phyloP scores from a whole-genome alignment of 2,797 vertebrate species.

The Hafferia zeledoni region DNA sequence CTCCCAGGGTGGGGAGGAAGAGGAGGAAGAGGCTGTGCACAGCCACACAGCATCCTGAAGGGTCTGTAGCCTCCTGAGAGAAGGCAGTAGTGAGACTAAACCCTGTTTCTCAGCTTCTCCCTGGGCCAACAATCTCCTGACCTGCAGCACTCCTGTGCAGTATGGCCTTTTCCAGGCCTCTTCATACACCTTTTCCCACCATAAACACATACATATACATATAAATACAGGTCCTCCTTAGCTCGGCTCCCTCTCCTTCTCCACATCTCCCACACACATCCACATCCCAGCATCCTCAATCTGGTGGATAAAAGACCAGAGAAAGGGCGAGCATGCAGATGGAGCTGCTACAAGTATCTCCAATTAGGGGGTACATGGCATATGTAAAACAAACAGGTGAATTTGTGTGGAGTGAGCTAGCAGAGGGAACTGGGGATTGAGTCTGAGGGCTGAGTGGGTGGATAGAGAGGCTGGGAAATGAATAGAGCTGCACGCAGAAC shows the following conservation, averaged over 20 bases:
- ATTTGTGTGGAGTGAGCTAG: not conserved
- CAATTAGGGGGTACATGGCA: not conserved
- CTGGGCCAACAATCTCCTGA: not conserved
- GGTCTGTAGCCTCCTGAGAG: not conserved
- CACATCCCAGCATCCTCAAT: not conserved
- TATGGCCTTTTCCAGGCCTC: not conserved
- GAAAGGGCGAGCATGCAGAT: not conserved
- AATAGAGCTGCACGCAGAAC: constrained; percentile 14
- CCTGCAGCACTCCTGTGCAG: not conserved
- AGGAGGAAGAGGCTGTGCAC: not conserved
- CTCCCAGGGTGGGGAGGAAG: not conserved
- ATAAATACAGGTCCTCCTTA: not conserved
- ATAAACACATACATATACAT: not conserved
- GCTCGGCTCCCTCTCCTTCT: not conserved
- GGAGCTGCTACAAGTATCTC: not conserved
- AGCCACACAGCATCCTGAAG: not conserved
- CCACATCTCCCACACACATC: not conserved
- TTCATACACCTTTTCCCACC: not conserved
- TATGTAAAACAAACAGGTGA: constrained; percentile 45
- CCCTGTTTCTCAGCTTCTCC: not conserved
- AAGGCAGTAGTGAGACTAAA: not conserved
- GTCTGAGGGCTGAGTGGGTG: constrained; percentile 39
- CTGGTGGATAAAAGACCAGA: not conserved
- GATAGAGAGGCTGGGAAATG: constrained; percentile 16
- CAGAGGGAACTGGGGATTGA: not conserved